A percentile compares a stretch with the other conserved stretches of the same genome.
These are phyloP conservation scores for Campoletis raptor DNA, from an alignment of 2,888 invertebrate genomes.

Conservation along the genomic window DNA sequence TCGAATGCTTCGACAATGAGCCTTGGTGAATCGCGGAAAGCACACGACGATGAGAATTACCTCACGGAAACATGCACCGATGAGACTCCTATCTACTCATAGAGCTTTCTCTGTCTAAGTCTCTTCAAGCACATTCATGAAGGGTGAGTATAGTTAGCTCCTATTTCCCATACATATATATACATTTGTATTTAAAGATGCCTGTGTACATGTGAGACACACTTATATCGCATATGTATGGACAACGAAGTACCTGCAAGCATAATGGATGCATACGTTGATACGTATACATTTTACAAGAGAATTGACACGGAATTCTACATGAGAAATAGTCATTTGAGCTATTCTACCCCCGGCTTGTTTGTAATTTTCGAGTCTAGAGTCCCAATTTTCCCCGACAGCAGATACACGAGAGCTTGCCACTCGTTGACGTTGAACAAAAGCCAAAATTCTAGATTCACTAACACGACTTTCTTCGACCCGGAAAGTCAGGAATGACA, in stretches of 20 bases:
- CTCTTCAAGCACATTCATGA: slow-evolving; percentile 42
- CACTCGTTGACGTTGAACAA: slow-evolving; percentile 8
- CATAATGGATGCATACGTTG: not conserved
- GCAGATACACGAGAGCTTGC: not conserved
- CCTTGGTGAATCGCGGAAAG: slow-evolving; percentile 41
- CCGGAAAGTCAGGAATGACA: slow-evolving; percentile 73
- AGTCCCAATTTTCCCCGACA: slow-evolving; percentile 12
- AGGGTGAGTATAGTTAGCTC: slow-evolving; percentile 44
- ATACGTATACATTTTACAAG: slow-evolving; percentile 11
- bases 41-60: slow-evolving; percentile 42
- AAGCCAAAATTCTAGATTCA: slow-evolving; percentile 10
- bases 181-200: not conserved
- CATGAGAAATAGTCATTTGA: slow-evolving; percentile 8
- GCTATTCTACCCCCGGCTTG: not conserved
- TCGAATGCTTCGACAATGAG: slow-evolving; percentile 60
- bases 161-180: not conserved
- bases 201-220: not conserved
- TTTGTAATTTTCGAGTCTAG: slow-evolving; percentile 29
- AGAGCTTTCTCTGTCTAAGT: slow-evolving; percentile 28
- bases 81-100: slow-evolving; percentile 29
- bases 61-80: slow-evolving; percentile 11
- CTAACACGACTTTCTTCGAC: slow-evolving; percentile 64
- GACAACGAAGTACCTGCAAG: slow-evolving; percentile 4
- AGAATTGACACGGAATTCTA: slow-evolving; percentile 16
- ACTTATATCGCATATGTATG: not conserved